Evolutionary conservation across 2,113 vertebrate genomes (phyloP), one percentile per base, ranked within the genome.

Genomic region (Hemichromis elongatus): DNA sequence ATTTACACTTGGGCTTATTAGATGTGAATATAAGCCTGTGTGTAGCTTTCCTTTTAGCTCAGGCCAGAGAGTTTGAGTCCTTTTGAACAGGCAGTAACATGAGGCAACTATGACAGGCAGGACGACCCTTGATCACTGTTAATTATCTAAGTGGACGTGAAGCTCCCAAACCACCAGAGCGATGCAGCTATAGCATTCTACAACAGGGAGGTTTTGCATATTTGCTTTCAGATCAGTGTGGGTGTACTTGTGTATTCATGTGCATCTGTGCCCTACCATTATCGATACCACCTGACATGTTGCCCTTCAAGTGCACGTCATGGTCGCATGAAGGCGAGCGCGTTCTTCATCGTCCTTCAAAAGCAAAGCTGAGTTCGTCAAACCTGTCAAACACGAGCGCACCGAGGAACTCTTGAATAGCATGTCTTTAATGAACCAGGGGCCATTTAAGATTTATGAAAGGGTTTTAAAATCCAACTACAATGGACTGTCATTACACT

Each of bases 121-220:
- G 87, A 94, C 92, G 88, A 95, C 93, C 93, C 93, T 95, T 95
- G 95, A 96, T 96, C 95, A 95, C 91, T 81, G 92, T 90, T 94
- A 93, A 95, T 95, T 91, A 95, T 92, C 90, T 91, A 91, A 95
- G 93, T 92, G 92, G 93, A 94, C 88, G 86, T 93, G 95, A 95
- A 88, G 82, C 90, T 87, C 92, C 92, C 91, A 91, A 94, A 93
- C 92, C 90, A 83, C 91, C 83, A 83, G 89, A 90, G 90, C 85
- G 16, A 81, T 89, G 88, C 90, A 66, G 88, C 86, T 45, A 75
- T 75, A 55, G 66, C 19, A 35, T 79, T 84, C 80, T 33, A 45
- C 79, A 88, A 63, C 86, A 75, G 85, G 91, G 86, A 87, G 63
- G 28, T 13, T 77, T 57, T 35, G 77, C 55, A 42, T 53, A 54